Base-by-base conservation (phyloP, 2,113 vertebrate genomes). In the Paradoxurus hermaphroditus region DNA sequence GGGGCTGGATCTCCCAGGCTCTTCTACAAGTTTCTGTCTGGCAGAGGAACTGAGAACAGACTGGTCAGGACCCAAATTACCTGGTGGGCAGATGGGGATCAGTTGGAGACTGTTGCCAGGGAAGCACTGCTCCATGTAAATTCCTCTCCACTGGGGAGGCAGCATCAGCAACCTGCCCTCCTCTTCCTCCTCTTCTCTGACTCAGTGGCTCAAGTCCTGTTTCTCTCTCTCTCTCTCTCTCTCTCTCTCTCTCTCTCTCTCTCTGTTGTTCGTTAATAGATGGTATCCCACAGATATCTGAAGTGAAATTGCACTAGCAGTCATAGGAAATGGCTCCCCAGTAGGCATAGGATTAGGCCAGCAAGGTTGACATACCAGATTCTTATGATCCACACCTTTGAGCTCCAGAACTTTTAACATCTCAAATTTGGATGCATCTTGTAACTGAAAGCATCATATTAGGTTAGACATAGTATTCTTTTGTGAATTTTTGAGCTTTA, bases 81-180 rank as follows among this genome's bases (percentile, higher is more conserved):
- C 93, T 39, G 77, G n/a, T 70, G 68, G 62, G 51, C 51, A 63
- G 85, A 84, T 29, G 4, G 88, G 65, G 84, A 53, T 86, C 95
- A 93, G 89, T 62, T 18, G 13, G 93, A 94, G 63, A 15, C 88
- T 72, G 89, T 94, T 95, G 95, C 72, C 59, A 46, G 94, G 96
- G 82, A 86, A 94, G 89, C 15, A 2, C 3, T 7, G 51, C 75
- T 96, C 73, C n/a, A 12, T 53, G 72, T 16, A 72, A 70, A 62
- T 86, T 27, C 31, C 29, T 51, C 31, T 23, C 34, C 46, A 44
- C 44, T 15, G 39, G 70, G 62, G 62, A 44, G 18, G 12, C 77
- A 44, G 2, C 44, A 4, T n/a, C 19, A n/a, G 44, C n/a, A 44
- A 44, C 41, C 79, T 39, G 39, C 23, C 41, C 9, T 36, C 39